Evolutionary conservation across 1,140 invertebrate species (phyloP).

Genomic region (Ooceraea biroi): DNA sequence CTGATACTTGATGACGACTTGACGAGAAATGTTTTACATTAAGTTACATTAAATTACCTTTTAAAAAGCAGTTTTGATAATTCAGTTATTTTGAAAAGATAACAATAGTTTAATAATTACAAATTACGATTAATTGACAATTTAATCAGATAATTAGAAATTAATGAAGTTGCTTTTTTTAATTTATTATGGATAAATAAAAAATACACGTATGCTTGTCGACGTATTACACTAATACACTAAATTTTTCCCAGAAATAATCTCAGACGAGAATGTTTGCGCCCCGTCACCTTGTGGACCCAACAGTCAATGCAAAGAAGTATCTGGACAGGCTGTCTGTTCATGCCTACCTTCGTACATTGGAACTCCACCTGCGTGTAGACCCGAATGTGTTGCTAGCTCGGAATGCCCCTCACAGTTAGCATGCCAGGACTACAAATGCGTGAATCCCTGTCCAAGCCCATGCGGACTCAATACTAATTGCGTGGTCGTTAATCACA

Average conservation of each 20-base stretch:
- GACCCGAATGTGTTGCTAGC: conserved; percentile 87
- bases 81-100: not conserved
- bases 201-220: not conserved
- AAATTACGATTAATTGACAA: not conserved
- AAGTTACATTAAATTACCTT: not conserved
- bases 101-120: not conserved
- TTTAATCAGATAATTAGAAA: not conserved
- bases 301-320: conserved; percentile 88
- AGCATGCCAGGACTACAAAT: conserved; percentile 88
- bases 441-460: conserved; percentile 88
- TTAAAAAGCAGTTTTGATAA: not conserved
- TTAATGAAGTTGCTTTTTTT: not conserved
- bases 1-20: not conserved
- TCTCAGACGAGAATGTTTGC: conserved; percentile 86
- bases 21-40: too few species aligned
- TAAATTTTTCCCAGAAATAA: conserved; percentile 48
- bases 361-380: conserved; percentile 86
- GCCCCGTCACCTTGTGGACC: conserved; percentile 91
- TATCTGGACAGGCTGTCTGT: conserved; percentile 86
- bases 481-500: conserved; percentile 88
- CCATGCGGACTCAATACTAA: conserved; percentile 88
- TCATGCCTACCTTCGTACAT: conserved; percentile 87
- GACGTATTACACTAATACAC: conserved; percentile 33
- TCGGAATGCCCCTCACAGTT: conserved; percentile 87
- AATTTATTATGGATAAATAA: not conserved